These are phyloP conservation scores for Hoplostethus mediterraneus DNA, from an alignment of 2,797 vertebrate genomes.

Conservation along the genomic window DNA sequence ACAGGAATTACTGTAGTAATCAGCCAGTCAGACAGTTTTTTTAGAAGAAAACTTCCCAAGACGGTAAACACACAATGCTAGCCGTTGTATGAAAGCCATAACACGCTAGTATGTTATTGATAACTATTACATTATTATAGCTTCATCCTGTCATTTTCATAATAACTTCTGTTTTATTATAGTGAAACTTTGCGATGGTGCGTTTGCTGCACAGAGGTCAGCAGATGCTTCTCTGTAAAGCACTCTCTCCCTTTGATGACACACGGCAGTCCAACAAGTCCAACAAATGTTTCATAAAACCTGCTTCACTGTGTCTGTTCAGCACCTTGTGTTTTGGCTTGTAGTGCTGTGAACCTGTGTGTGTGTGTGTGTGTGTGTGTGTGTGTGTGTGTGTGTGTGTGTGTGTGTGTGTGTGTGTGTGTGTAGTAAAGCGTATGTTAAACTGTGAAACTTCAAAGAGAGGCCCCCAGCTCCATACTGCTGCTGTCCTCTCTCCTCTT, in stretches of 20 bases:
- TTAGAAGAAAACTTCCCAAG: slow-evolving; percentile 42
- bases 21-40: neutral
- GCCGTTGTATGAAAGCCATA: slow-evolving; percentile 27
- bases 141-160: slow-evolving; percentile 60
- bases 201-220: slow-evolving; percentile 30
- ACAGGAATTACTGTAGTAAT: slow-evolving; percentile 22
- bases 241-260: slow-evolving; percentile 65
- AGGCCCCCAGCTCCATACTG: slow-evolving; percentile 1
- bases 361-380: slow-evolving; percentile 20
- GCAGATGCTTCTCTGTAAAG: slow-evolving; percentile 63
- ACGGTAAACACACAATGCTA: slow-evolving; percentile 38
- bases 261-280: slow-evolving; percentile 58
- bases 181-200: slow-evolving; percentile 42
- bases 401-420: neutral
- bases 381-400: slow-evolving; percentile 17
- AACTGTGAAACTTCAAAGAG: slow-evolving; percentile 8
- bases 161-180: slow-evolving; percentile 50
- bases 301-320: slow-evolving; percentile 49
- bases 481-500: neutral
- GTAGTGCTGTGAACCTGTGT: slow-evolving; percentile 48
- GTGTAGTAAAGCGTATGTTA: neutral
- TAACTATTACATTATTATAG: slow-evolving; percentile 50
- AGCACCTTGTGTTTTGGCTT: slow-evolving; percentile 44
- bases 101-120: slow-evolving; percentile 13
- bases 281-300: slow-evolving; percentile 67